phyloP scores from a whole-genome alignment of 2,113 vertebrate species.

The Thunnus maccoyii region DNA sequence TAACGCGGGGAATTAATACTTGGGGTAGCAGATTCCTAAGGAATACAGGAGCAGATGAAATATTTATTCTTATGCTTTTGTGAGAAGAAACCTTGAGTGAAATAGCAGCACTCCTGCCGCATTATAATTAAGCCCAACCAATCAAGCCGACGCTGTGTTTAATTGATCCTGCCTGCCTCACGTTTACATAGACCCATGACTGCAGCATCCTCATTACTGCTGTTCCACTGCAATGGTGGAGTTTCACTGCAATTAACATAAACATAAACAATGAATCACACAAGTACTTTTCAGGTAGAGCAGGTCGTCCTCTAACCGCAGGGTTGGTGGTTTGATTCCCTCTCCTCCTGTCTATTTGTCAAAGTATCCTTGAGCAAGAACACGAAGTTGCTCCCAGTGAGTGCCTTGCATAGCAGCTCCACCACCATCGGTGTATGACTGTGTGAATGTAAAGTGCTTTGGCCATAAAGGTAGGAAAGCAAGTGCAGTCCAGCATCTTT shows the following conservation, averaged over 20 bases:
- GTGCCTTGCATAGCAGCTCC: too few relatives aligned
- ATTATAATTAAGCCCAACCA: conserved; percentile 44
- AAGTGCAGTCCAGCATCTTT: too few relatives aligned
- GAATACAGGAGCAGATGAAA: conserved; percentile 59
- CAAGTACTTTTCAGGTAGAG: not conserved
- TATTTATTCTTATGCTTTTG: conserved; percentile 70
- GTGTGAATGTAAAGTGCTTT: too few relatives aligned
- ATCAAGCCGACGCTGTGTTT: conserved; percentile 22
- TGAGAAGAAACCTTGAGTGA: conserved; percentile 58
- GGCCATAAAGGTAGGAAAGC: too few relatives aligned
- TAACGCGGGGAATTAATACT: conserved; percentile 61
- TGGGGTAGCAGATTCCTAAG: conserved; percentile 47
- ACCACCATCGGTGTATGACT: too few relatives aligned
- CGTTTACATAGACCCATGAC: conserved; percentile 17
- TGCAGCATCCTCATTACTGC: not conserved
- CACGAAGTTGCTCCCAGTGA: too few relatives aligned
- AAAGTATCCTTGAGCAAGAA: too few relatives aligned
- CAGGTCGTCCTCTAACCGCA: too few relatives aligned
- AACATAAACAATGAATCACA: not conserved
- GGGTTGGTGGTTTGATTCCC: too few relatives aligned
- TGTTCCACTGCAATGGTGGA: not conserved
- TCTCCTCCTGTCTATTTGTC: too few relatives aligned
- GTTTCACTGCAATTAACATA: not conserved
- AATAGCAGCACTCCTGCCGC: conserved; percentile 42
- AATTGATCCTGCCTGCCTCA: conserved; percentile 30